phyloP scores from a whole-genome alignment of 2,888 invertebrate genomes.

The Trichacis sp. region DNA sequence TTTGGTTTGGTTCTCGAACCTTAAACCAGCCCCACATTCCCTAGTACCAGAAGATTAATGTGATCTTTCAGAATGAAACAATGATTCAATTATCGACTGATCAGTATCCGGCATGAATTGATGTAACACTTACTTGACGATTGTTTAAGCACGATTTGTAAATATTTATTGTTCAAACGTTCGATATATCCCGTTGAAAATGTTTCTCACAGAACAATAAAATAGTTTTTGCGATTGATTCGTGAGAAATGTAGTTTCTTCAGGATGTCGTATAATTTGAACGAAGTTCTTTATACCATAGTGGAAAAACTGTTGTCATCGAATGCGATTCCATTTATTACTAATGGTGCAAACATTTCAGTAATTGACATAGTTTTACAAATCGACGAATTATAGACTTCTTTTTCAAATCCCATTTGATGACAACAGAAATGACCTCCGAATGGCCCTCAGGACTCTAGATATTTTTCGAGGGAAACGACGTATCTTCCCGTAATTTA shows the following conservation, averaged over 20 bases:
- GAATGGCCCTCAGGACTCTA: conserved; percentile 14
- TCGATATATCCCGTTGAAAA: neutral
- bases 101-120: neutral
- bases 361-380: too few relatives aligned
- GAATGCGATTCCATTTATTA: too few relatives aligned
- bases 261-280: neutral
- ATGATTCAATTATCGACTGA: neutral
- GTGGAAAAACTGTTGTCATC: neutral
- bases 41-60: neutral
- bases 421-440: neutral
- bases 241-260: neutral
- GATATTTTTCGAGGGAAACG: conserved; percentile 20
- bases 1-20: neutral
- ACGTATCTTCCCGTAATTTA: conserved; percentile 15
- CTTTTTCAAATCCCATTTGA: conserved; percentile 1
- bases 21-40: neutral
- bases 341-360: too few relatives aligned
- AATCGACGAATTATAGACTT: too few relatives aligned
- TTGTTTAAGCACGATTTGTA: neutral
- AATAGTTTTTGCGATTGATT: neutral
- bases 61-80: neutral
- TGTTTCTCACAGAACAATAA: neutral
- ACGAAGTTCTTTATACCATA: neutral
- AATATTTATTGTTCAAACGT: neutral
- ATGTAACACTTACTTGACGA: neutral